Evolutionary conservation across 2,113 vertebrate genomes (phyloP).

Genomic region (Forbesichthys agassizii): DNA sequence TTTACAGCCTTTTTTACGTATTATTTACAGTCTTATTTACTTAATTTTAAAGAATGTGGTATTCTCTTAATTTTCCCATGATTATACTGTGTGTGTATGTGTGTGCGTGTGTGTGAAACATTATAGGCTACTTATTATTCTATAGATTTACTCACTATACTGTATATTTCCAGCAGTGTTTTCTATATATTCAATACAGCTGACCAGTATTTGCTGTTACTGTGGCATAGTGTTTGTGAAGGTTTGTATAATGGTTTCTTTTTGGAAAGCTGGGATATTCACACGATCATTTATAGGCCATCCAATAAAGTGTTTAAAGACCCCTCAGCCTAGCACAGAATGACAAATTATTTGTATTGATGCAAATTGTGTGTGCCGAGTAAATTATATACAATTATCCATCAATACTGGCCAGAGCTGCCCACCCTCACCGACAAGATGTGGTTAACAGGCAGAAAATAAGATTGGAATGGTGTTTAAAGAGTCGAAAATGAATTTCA

Average conservation of each 20-base stretch:
- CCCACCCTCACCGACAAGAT: conserved; percentile 98
- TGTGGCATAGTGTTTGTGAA: background rate
- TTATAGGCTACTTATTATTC: no score
- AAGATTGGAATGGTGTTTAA: conserved; percentile 99
- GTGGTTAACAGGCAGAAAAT: conserved; percentile 99
- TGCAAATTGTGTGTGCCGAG: conserved; percentile 92
- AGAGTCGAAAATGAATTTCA: conserved; percentile 99
- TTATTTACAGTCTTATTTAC: no score
- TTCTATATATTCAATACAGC: no score
- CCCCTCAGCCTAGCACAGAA: conserved; percentile 84
- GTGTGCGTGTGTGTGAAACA: no score
- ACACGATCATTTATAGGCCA: conserved; percentile 64
- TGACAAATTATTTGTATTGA: conserved; percentile 85
- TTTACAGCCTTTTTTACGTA: no score
- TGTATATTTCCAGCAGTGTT: background rate
- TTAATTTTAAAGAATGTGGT: no score
- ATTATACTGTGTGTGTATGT: no score
- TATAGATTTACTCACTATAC: no score
- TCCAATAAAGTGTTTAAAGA: conserved; percentile 83
- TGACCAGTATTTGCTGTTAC: background rate
- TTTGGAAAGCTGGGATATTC: conserved; percentile 31
- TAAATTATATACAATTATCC: conserved; percentile 99
- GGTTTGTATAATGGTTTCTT: conserved; percentile 18
- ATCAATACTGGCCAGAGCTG: conserved; percentile 95
- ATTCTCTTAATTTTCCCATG: no score